These are phyloP conservation scores for Helicorthomorpha holstii DNA, from an alignment of 1,140 invertebrate species.

Conservation along the genomic window DNA sequence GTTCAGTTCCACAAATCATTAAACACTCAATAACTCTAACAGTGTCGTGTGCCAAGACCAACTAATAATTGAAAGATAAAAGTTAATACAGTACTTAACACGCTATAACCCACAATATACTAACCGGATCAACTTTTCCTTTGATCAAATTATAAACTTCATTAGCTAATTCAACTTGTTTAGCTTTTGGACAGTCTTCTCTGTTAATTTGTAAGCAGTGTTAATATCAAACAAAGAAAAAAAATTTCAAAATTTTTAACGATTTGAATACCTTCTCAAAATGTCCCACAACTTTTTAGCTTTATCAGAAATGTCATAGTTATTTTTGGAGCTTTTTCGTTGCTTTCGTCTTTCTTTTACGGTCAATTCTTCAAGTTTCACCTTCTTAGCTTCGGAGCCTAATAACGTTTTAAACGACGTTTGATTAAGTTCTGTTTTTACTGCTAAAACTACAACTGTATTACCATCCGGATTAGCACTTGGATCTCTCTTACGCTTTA, in stretches of 20 bases:
- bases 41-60: conserved; percentile 71
- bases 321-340: conserved; percentile 18
- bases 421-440: no score
- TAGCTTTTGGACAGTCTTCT: conserved; percentile 35
- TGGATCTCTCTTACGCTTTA: no score
- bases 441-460: no score
- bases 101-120: no score
- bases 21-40: conserved; percentile 76
- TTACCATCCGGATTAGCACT: no score
- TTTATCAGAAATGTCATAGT: conserved; percentile 42
- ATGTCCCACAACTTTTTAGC: conserved; percentile 63
- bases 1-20: conserved; percentile 47
- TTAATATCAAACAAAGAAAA: neutral
- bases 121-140: neutral
- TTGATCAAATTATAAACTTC: conserved; percentile 36
- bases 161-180: conserved; percentile 43
- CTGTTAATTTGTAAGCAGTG: conserved; percentile 32
- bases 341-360: conserved; percentile 5
- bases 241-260: neutral
- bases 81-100: conserved; percentile 23
- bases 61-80: conserved; percentile 17
- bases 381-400: no score
- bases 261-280: conserved; percentile 19
- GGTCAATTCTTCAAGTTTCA: no score
- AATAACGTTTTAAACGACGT: no score